Base-by-base conservation (phyloP, 2,113 vertebrate species). In the Colistium nudipinnis region DNA sequence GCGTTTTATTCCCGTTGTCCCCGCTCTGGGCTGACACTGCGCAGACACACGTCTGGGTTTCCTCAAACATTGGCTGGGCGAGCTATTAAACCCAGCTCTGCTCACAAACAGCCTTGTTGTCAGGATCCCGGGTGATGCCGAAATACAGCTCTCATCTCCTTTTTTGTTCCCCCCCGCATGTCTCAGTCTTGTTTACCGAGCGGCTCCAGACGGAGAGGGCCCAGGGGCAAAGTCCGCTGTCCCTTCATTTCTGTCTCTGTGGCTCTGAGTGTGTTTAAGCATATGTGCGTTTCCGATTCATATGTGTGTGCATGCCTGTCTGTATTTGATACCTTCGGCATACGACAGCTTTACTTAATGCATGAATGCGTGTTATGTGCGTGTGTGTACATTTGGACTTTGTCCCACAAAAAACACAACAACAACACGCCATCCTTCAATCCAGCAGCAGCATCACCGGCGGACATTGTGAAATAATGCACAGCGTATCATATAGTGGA, bases 1-100 rank as follows among this genome's bases (percentile, higher is more conserved):
- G 47, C 39, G 82, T 84, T 85, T 53, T 65, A 81, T 83, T 83
- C 70, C 62, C 56, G 75, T 57, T 84, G 81, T 74, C 78, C 54
- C 53, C 17, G 41, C 76, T 77, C 60, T 52, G 51, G 7, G 22
- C 67, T 83, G 90, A 92, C 70, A 52, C 68, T 87, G 56, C 30
- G 77, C 91, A 90, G 90, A 83, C 62, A 24, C 44, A 13, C 35
- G 27, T 80, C 91, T 91, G 90, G 51, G 73, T 77, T 88, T 84
- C 60, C 65, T 93, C 91, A 86, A 70, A 76, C 76, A 53, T 78
- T 69, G 44, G 55, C 70, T 60, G 70, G 64, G 52, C 66, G 63
- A 66, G 69, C 74, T 75, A 72, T 85, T 82, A 85, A 81, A 82
- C 74, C 27, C 14, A 47, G 43, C 54, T 47, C 48, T 56, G 56